Evolutionary conservation across 2,113 vertebrate species (phyloP).

Genomic region (Varanus salvator): DNA sequence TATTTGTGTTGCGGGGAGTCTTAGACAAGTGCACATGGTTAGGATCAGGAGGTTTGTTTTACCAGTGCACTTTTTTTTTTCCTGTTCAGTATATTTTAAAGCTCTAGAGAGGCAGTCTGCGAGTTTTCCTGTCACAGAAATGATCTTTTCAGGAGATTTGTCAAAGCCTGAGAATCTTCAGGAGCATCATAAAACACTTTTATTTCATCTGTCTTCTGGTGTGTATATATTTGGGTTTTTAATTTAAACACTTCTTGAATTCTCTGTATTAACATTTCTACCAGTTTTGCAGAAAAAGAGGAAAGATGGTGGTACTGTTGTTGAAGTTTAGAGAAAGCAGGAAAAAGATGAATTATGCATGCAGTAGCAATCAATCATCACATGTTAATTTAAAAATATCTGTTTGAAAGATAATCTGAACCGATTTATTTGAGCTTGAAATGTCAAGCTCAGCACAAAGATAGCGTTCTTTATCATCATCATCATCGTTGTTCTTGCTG

Average conservation of each 20-base stretch:
- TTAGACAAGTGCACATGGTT: background rate
- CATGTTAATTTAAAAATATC: background rate
- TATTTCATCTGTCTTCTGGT: background rate
- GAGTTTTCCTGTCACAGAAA: background rate
- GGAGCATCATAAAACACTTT: background rate
- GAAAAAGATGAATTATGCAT: background rate
- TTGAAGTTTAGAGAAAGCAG: background rate
- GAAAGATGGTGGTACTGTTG: background rate
- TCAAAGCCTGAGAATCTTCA: background rate
- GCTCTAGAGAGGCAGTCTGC: background rate
- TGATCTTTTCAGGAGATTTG: background rate
- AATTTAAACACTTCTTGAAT: background rate
- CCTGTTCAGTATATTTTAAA: background rate
- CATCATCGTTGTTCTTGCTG: too few relatives aligned
- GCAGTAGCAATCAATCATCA: background rate
- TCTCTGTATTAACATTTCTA: background rate
- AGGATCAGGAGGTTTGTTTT: background rate
- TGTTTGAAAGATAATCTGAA: background rate
- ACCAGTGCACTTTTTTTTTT: background rate
- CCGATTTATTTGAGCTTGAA: slow-evolving; percentile 16
- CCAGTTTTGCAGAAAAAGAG: background rate
- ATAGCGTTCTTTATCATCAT: background rate
- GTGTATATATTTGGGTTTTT: background rate
- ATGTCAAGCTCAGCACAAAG: slow-evolving; percentile 2
- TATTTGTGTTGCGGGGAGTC: background rate